phyloP scores from a whole-genome alignment of 2,888 invertebrate species.

The Ptychoptera albimana region DNA sequence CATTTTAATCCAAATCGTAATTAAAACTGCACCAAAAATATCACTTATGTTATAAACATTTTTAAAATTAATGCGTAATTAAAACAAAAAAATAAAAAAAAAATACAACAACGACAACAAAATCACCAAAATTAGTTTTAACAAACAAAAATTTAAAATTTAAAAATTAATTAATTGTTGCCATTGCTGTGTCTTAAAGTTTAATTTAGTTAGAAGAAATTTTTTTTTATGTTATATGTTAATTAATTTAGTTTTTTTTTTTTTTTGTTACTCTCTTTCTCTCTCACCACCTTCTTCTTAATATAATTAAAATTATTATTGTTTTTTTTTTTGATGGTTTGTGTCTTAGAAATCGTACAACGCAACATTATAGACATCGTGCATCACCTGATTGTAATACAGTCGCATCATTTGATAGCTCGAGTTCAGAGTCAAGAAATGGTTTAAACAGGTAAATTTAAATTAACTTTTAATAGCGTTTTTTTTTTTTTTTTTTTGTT shows the following conservation, averaged over 20 bases:
- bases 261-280: neutral
- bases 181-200: neutral
- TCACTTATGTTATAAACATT: neutral
- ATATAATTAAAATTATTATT: no score
- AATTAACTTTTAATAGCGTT: neutral
- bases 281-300: no score
- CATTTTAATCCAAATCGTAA: neutral
- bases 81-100: no score
- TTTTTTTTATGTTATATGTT: neutral
- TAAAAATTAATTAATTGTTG: neutral
- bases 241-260: neutral
- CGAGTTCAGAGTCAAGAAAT: conserved; percentile 68
- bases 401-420: conserved; percentile 77
- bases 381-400: conserved; percentile 84
- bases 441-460: conserved; percentile 51
- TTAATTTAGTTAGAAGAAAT: neutral
- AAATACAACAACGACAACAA: neutral
- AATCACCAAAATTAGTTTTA: neutral
- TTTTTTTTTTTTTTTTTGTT: neutral
- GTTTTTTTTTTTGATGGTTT: no score
- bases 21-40: neutral
- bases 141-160: neutral
- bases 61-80: neutral
- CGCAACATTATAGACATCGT: conserved; percentile 77
- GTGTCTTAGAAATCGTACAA: conserved; percentile 50